Percentiles rank a stretch among this genome's conserved stretches.
These are phyloP conservation scores for Spodoptera littoralis DNA, from an alignment of 2,888 invertebrate genomes.

Conservation along the genomic window DNA sequence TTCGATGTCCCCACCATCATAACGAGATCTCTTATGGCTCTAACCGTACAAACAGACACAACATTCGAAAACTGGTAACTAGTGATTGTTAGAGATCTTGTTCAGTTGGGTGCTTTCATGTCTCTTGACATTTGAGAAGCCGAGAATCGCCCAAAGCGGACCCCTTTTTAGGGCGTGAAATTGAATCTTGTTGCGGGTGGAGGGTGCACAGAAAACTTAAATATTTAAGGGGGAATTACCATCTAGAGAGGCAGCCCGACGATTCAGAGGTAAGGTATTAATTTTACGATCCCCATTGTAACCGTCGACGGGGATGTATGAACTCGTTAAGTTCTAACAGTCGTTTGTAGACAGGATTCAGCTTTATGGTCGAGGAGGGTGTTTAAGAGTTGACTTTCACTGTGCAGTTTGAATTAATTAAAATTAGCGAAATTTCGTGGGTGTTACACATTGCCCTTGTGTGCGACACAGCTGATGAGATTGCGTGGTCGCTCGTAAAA, in stretches of 20 bases:
- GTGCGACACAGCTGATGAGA: slow-evolving; percentile 66
- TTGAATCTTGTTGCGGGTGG: slow-evolving; percentile 87
- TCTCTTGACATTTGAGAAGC: slow-evolving; percentile 85
- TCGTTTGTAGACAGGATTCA: slow-evolving; percentile 77
- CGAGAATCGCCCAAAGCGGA: slow-evolving; percentile 79
- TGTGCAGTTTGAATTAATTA: slow-evolving; percentile 81
- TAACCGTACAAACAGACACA: slow-evolving; percentile 55
- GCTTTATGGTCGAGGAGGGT: slow-evolving; percentile 66
- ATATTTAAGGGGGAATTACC: slow-evolving; percentile 87
- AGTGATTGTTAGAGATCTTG: slow-evolving; percentile 71
- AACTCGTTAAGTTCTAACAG: slow-evolving; percentile 85
- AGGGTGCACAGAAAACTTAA: slow-evolving; percentile 86
- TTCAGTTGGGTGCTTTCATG: slow-evolving; percentile 75
- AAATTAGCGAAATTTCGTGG: slow-evolving; percentile 75
- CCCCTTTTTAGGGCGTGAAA: slow-evolving; percentile 87
- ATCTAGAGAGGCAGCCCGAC: slow-evolving; percentile 77
- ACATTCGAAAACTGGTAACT: slow-evolving; percentile 55
- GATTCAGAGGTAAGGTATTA: slow-evolving; percentile 85
- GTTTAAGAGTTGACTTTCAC: slow-evolving; percentile 68
- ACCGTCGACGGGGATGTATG: slow-evolving; percentile 79
- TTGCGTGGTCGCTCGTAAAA: slow-evolving; percentile 71
- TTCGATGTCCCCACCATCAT: slow-evolving; percentile 69
- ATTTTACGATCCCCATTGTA: slow-evolving; percentile 85
- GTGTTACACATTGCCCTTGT: slow-evolving; percentile 67
- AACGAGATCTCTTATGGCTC: slow-evolving; percentile 67